Conservation (phyloP, 2,797 vertebrate species). For the Sandelia bainsii region DNA sequence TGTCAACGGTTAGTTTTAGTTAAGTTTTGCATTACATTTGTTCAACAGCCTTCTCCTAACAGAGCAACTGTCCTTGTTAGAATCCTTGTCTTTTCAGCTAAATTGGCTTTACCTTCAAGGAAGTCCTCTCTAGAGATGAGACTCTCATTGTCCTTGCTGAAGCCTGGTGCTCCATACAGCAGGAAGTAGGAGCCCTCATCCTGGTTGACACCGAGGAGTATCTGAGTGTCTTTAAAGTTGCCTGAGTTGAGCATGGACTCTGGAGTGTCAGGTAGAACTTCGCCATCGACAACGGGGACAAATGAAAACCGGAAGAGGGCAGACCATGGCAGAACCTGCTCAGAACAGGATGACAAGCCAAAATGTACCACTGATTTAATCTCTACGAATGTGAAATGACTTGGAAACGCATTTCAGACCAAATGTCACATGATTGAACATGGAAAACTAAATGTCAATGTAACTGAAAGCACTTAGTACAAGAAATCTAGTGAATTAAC, state of each 20-base stretch:
- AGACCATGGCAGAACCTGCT: constrained; percentile 85
- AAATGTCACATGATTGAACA: not conserved
- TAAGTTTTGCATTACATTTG: not conserved
- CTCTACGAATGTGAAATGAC: not conserved
- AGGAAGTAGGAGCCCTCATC: constrained; percentile 95
- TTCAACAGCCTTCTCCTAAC: not conserved
- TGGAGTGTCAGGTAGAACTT: constrained; percentile 88
- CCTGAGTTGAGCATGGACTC: constrained; percentile 88
- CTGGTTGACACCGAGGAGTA: constrained; percentile 92
- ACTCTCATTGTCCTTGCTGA: constrained; percentile 95
- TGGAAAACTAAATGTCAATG: not conserved
- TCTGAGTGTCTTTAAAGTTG: constrained; percentile 89
- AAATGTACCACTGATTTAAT: not conserved
- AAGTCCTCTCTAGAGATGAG: constrained; percentile 93
- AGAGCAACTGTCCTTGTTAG: not conserved
- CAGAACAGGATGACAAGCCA: constrained; percentile 2
- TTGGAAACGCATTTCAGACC: not conserved
- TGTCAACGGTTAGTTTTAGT: not conserved
- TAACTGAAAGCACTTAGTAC: not conserved
- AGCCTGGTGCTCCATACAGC: constrained; percentile 92
- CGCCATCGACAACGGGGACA: constrained; percentile 92
- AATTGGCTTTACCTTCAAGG: constrained; percentile 79
- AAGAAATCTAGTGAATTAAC: not conserved
- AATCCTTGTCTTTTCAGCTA: not conserved
- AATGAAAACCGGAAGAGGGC: constrained; percentile 94